phyloP scores from a whole-genome alignment of 2,113 vertebrate genomes.

The Genyomyrus donnyi region DNA sequence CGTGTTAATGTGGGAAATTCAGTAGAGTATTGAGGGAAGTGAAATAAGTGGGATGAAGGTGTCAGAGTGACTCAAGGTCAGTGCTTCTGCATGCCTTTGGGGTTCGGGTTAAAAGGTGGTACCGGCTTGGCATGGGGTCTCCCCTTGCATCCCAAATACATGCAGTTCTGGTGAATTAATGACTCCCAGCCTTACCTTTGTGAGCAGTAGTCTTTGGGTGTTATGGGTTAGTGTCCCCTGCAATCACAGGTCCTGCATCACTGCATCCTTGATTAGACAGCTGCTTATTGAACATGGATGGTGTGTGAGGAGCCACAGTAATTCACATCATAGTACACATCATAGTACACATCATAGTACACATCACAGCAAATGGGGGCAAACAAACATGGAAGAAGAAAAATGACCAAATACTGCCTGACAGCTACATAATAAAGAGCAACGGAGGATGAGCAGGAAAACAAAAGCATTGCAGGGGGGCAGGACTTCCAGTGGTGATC shows the following conservation, averaged over 20 bases:
- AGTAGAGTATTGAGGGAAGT: neutral
- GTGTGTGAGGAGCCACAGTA: neutral
- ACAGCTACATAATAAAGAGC: neutral
- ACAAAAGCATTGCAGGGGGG: neutral
- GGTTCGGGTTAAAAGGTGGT: neutral
- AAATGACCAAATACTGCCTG: neutral
- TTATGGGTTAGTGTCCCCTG: neutral
- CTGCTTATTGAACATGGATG: neutral
- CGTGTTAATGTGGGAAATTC: neutral
- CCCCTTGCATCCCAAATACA: neutral
- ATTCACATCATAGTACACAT: neutral
- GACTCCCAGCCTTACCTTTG: neutral
- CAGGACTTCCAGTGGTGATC: neutral
- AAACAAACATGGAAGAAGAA: neutral
- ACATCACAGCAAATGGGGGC: neutral
- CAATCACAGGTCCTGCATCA: neutral
- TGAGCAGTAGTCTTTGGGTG: neutral
- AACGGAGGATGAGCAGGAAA: neutral
- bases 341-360: neutral
- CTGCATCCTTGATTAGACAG: neutral
- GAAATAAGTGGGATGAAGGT: neutral
- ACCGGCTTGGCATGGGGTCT: neutral
- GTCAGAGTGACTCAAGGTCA: neutral
- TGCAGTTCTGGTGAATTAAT: neutral
- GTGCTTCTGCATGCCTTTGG: neutral